A percentile compares a stretch with the other conserved stretches of the same genome.
Conservation (phyloP, 2,797 vertebrate genomes). For the Loriculus beryllinus region DNA sequence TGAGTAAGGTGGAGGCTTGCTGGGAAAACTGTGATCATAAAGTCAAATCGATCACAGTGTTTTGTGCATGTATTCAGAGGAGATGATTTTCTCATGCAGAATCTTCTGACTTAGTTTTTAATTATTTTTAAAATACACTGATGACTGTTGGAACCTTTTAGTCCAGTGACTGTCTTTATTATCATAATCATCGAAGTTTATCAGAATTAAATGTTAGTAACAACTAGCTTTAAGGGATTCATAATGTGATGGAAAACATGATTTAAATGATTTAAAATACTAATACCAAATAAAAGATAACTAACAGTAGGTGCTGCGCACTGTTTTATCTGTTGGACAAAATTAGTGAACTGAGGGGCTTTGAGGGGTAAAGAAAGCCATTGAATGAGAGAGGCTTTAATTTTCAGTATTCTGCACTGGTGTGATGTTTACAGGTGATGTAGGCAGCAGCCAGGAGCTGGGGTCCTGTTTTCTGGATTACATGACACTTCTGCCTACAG, state of each 20-base stretch:
- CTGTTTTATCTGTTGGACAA: not conserved
- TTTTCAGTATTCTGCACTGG: not conserved
- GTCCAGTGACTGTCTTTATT: not conserved
- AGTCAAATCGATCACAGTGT: not conserved
- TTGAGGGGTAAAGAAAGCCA: not conserved
- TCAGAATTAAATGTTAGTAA: not conserved
- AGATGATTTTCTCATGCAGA: not conserved
- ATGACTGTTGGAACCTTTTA: not conserved
- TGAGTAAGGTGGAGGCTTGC: not conserved
- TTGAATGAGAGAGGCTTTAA: not conserved
- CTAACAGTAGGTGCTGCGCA: rapidly evolving
- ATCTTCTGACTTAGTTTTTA: not conserved
- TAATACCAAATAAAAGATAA: not conserved
- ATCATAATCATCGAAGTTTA: not conserved
- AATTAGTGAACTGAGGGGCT: not conserved
- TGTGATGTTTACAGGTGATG: rapidly evolving
- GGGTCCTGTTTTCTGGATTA: not conserved
- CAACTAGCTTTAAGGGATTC: not conserved
- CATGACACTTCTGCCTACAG: not conserved
- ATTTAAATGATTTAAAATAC: not conserved
- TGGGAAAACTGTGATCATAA: not conserved
- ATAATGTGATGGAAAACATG: not conserved
- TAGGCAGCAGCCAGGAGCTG: rapidly evolving
- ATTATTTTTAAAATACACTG: not conserved
- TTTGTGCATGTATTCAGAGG: not conserved